These are phyloP conservation scores for Alethe castanea DNA, from an alignment of 2,113 vertebrate species.

Conservation along the genomic window DNA sequence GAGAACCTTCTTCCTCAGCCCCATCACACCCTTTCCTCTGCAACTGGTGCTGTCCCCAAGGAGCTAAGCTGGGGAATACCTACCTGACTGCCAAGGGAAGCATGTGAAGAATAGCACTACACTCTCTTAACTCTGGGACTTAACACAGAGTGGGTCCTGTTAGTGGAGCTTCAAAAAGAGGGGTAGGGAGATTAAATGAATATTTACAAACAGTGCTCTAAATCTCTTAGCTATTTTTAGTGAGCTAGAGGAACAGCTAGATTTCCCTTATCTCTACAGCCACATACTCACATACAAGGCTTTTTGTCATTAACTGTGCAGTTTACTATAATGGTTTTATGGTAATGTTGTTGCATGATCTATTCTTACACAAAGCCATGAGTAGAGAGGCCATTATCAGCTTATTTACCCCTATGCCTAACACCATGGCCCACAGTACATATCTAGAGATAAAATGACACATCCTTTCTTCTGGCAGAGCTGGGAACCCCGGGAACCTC, in stretches of 20 bases:
- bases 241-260: background rate
- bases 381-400: background rate
- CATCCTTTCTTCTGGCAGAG: background rate
- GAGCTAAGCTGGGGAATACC: background rate
- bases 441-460: background rate
- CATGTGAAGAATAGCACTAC: background rate
- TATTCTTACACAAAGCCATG: background rate
- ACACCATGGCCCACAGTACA: rapidly evolving
- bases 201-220: background rate
- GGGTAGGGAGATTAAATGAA: background rate
- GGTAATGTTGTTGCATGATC: background rate
- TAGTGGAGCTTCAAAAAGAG: background rate
- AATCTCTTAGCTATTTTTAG: background rate
- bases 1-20: background rate
- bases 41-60: too few relatives aligned
- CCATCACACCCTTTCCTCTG: background rate
- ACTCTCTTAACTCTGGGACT: background rate
- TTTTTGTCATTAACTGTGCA: background rate
- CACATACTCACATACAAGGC: background rate
- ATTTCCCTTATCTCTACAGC: background rate
- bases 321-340: background rate
- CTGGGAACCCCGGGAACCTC: background rate
- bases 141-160: rapidly evolving
- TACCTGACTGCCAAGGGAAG: background rate
- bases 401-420: background rate